These are phyloP conservation scores for Corydoras sp. DNA, from an alignment of 2,113 vertebrate genomes.

Conservation along the genomic window DNA sequence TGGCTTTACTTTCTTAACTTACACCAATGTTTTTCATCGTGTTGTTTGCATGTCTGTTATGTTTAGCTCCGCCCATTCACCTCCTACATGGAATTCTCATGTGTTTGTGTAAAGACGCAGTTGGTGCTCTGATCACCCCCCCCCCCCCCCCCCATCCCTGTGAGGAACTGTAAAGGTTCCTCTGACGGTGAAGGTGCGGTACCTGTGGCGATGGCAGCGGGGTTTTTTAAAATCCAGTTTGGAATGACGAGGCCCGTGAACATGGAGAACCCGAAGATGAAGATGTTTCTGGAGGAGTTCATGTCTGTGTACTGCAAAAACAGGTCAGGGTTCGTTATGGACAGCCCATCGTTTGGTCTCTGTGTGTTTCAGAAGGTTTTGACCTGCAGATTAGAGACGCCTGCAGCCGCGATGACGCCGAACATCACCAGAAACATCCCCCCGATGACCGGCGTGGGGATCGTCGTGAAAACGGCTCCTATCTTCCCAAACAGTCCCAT, in stretches of 20 bases:
- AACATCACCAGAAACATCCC: slow-evolving; percentile 97
- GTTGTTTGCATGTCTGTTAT: too few species aligned
- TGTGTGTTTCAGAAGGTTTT: background rate
- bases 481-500: slow-evolving; percentile 85
- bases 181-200: slow-evolving; percentile 36
- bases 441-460: slow-evolving; percentile 84
- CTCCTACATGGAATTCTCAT: background rate
- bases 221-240: slow-evolving; percentile 81
- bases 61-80: background rate
- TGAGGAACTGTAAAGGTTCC: too few species aligned
- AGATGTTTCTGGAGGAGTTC: slow-evolving; percentile 94
- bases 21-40: too few species aligned
- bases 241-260: slow-evolving; percentile 83
- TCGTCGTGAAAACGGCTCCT: slow-evolving; percentile 83
- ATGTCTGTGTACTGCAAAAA: slow-evolving; percentile 80
- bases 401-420: slow-evolving; percentile 81
- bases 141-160: too few species aligned
- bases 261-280: slow-evolving; percentile 93
- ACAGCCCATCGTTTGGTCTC: background rate
- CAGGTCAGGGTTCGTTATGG: background rate
- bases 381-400: slow-evolving; percentile 91
- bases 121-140: too few species aligned
- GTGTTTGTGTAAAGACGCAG: background rate
- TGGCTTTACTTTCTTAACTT: too few species aligned
- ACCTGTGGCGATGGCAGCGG: slow-evolving; percentile 76